Evolutionary conservation across 2,797 vertebrate species (phyloP), one percentile per base, ranked within the genome.

Genomic region (Phataginus tricuspis): DNA sequence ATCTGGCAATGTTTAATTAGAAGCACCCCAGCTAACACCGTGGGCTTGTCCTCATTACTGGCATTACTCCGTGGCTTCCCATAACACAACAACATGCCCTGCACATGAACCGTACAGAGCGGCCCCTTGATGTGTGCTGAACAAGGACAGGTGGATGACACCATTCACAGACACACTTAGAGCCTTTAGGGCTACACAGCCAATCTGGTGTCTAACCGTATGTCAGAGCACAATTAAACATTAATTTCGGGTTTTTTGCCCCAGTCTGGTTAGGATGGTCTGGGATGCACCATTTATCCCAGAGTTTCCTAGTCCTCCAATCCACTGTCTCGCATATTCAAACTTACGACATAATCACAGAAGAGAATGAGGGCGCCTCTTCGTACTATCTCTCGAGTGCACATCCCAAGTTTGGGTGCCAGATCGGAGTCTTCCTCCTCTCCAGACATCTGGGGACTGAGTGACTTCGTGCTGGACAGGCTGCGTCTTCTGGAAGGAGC

Each of bases 311-410:
- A 29, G 27, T 7, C 5, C 39, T 29, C 9, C 0, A 6, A 9
- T 5, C 4, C 3, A 0, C 55, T 64, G 0, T 1, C 51, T 6
- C 1, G 0, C 10, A 1, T 2, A 1, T 13, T 8, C 75, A 83
- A 79, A 98, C 99, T 99, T 97, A 99, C 99, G 96, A 99, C 99
- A 18, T 99, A 99, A 98, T 99, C 99, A 97, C 99, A 99, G 98
- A 99, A 99, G 97, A 99, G 99, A 95, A 99, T 99, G 66, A 99
- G 99, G 0, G 99, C 99, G 59, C 99, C 99, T 97, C 99, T 98
- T 96, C 99, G 99, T 19, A 99, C 99, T 7, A 99, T 99, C 97
- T 99, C 99, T 96, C 99, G 98, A 96, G 99, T 99, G 98, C 99
- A 99, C 99, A 99, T 98, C 34, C 99, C 99, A 66, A 99, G 98